Evolutionary conservation across 2,113 vertebrate genomes (phyloP).

Genomic region (Semicossyphus pulcher): DNA sequence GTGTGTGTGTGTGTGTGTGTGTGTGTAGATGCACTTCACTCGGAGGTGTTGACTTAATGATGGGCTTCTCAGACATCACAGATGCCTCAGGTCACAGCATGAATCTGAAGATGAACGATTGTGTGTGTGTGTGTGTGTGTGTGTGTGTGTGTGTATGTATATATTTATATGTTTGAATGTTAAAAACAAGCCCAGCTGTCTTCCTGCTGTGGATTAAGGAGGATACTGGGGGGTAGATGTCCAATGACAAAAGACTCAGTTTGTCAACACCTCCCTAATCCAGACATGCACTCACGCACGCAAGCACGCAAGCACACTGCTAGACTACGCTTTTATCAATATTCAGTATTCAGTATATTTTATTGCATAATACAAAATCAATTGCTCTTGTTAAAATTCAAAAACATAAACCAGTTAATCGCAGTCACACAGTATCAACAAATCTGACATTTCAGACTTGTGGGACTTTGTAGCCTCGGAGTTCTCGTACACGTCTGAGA

Average conservation of each 20-base stretch:
- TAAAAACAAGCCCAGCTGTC: constrained; percentile 77
- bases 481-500: background rate
- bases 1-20: background rate
- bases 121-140: constrained; percentile 19
- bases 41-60: constrained; percentile 35
- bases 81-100: background rate
- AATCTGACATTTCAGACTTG: background rate
- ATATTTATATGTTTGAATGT: constrained; percentile 10
- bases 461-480: background rate
- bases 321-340: background rate
- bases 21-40: constrained; percentile 2
- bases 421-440: background rate
- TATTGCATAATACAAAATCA: background rate
- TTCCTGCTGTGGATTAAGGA: constrained; percentile 66
- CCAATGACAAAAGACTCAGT: constrained; percentile 54
- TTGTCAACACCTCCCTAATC: constrained; percentile 51
- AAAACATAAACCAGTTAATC: no score
- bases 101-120: constrained; percentile 7
- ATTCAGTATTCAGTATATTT: background rate
- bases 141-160: background rate
- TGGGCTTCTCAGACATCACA: constrained; percentile 25
- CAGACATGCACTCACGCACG: background rate
- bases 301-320: background rate
- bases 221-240: constrained; percentile 44
- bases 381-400: no score